Conservation (phyloP, 1,140 invertebrate genomes). For the Caenorhabditis latens region DNA sequence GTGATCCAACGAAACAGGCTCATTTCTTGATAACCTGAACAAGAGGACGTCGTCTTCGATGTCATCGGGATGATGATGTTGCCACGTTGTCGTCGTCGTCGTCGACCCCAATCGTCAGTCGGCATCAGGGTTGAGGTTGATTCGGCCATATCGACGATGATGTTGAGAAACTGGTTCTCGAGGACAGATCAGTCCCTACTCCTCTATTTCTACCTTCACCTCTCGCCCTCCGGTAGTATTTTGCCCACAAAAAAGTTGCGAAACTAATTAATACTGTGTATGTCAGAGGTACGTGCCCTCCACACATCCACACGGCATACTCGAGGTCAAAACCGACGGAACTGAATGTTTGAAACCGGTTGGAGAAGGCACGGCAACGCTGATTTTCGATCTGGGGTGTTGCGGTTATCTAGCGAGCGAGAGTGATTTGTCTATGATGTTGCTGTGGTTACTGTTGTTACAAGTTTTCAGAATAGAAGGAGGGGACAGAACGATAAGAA, state of each 20-base stretch:
- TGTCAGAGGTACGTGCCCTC: not conserved
- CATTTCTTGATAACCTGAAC: not conserved
- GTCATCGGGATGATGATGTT: conserved; percentile 1
- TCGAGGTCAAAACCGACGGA: conserved; percentile 27
- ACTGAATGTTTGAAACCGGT: conserved; percentile 42
- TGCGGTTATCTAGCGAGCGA: conserved; percentile 22
- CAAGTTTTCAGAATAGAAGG: too few species aligned
- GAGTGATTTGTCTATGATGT: not conserved
- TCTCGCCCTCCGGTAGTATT: not conserved
- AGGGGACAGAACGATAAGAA: too few species aligned
- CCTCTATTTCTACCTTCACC: not conserved
- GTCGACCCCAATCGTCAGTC: conserved; percentile 47
- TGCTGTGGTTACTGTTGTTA: too few species aligned
- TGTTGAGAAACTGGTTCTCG: conserved; percentile 51
- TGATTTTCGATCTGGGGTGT: conserved; percentile 36
- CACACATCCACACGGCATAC: not conserved
- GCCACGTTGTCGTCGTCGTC: conserved; percentile 16
- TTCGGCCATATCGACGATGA: conserved; percentile 52
- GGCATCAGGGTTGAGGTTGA: conserved; percentile 51
- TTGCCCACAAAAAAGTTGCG: conserved; percentile 40
- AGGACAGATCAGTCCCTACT: conserved; percentile 45
- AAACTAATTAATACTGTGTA: conserved; percentile 52
- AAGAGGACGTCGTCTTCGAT: not conserved
- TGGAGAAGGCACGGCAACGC: not conserved
- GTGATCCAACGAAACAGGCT: conserved; percentile 39